A percentile compares a stretch with the other conserved stretches of the same genome.
phyloP scores from a whole-genome alignment of 1,140 invertebrate genomes.

The Drosophila trapezifrons region DNA sequence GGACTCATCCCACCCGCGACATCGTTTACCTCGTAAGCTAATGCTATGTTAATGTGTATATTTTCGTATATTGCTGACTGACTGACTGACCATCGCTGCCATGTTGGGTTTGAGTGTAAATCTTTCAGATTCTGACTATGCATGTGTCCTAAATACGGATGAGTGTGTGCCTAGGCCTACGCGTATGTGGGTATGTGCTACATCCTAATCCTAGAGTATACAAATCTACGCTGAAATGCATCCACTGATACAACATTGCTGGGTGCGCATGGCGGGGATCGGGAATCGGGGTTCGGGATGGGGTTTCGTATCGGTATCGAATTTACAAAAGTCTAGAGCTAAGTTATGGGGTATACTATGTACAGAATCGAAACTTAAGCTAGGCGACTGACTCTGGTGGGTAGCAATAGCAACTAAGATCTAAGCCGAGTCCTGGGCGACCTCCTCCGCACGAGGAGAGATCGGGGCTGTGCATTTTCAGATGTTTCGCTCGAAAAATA shows the following conservation, averaged over 20 bases:
- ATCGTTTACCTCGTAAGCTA: conserved; percentile 36
- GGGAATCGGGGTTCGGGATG: not conserved
- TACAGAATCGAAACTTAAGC: conserved; percentile 53
- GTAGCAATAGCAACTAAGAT: conserved; percentile 38
- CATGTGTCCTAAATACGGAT: conserved; percentile 17
- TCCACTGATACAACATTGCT: conserved; percentile 66
- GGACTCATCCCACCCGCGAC: conserved; percentile 14
- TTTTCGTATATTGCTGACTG: conserved; percentile 69
- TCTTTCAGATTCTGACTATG: conserved; percentile 76
- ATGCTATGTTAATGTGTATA: conserved; percentile 50
- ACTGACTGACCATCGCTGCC: conserved; percentile 30
- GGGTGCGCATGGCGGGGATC: conserved; percentile 24
- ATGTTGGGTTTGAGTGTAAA: conserved; percentile 55
- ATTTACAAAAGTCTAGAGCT: conserved; percentile 59
- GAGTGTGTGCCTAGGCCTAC: conserved; percentile 24
- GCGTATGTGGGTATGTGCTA: conserved; percentile 26
- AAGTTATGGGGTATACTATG: conserved; percentile 32
- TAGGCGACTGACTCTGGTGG: conserved; percentile 31
- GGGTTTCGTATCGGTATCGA: conserved; percentile 17
- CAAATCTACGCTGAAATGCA: conserved; percentile 57
- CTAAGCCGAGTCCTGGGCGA: conserved; percentile 18
- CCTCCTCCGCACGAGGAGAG: not conserved
- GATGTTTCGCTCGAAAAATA: conserved; percentile 70
- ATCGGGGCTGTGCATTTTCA: conserved; percentile 64
- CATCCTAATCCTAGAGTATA: conserved; percentile 53